phyloP scores from a whole-genome alignment of 2,888 invertebrate species.

The Cantharis flavilabris region DNA sequence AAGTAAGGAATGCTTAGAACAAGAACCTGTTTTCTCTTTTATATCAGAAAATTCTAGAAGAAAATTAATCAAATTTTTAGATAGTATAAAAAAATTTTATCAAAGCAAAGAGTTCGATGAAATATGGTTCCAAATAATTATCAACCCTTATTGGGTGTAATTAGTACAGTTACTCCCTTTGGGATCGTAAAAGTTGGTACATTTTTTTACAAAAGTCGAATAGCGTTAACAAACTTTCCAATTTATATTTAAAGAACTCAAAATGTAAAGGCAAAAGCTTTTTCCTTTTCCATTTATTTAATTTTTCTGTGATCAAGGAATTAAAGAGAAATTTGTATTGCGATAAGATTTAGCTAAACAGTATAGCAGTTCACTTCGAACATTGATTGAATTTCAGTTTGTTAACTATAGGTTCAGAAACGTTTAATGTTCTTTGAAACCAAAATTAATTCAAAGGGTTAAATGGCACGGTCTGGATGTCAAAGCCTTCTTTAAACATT shows the following conservation, averaged over 20 bases:
- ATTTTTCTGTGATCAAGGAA: background rate
- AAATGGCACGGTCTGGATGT: background rate
- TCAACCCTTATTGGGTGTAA: too few relatives aligned
- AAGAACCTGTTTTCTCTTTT: too few relatives aligned
- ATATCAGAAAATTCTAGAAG: too few relatives aligned
- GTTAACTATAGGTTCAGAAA: background rate
- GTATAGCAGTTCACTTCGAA: background rate
- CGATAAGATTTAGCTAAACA: background rate
- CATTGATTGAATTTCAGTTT: slow-evolving; percentile 3
- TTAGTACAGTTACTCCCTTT: too few relatives aligned
- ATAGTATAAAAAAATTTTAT: too few relatives aligned
- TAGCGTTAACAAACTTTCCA: background rate
- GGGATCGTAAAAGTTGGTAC: too few relatives aligned
- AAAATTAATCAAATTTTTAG: too few relatives aligned
- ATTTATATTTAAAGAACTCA: background rate
- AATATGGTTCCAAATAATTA: too few relatives aligned
- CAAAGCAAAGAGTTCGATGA: too few relatives aligned
- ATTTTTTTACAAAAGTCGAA: too few relatives aligned
- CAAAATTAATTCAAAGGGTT: background rate
- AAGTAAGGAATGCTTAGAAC: too few relatives aligned
- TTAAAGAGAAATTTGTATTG: background rate
- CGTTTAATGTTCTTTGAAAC: background rate
- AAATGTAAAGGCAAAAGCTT: background rate
- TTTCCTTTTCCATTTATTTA: background rate
- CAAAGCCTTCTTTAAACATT: background rate